Base-by-base conservation (phyloP, 2,888 invertebrate genomes). In the Chrysodeixis includens region DNA sequence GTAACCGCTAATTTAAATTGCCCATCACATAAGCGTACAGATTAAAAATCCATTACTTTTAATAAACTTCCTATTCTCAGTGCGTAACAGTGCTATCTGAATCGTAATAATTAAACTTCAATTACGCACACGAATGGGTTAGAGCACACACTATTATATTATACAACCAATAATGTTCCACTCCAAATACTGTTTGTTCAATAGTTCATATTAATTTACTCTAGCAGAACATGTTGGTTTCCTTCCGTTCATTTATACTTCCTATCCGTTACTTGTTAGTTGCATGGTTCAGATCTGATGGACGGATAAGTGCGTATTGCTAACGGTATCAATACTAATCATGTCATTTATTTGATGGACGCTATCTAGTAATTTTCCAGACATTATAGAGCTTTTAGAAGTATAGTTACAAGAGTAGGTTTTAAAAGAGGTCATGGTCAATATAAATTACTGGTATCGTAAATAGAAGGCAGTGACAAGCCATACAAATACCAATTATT, bases 161-260 rank as follows among this genome's bases (percentile, higher is more conserved):
- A 76, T 79, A 76, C 76, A 76, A 79, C 51, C 46, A 53, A 71
- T 74, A 66, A 62, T 59, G 76, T 70, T 79, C 76, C 74, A 70
- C 80, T 83, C 82, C 79, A 82, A 76, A 78, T 78, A 77, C 63
- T 80, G 74, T 82, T 78, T 81, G 82, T 81, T 80, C 79, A 77
- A 78, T 76, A 74, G 75, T 80, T 67, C 63, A 67, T 60, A 69
- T 71, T 63, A 78, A 82, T 68, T 83, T 83, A 83, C 83, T 86
- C 79, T 83, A 82, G 79, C 83, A 79, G 79, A 85, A 87, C 86
- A 74, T 66, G 55, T 49, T 49, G 69, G 66, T 70, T 87, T 88
- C 85, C 89, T 89, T 89, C 89, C 89, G 85, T 86, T 86, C 69
- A 74, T 81, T 68, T 79, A 78, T 74, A 83, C 79, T 87, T 86